phyloP scores from a whole-genome alignment of 1,140 invertebrate species.

The Neomicropteryx cornuta region DNA sequence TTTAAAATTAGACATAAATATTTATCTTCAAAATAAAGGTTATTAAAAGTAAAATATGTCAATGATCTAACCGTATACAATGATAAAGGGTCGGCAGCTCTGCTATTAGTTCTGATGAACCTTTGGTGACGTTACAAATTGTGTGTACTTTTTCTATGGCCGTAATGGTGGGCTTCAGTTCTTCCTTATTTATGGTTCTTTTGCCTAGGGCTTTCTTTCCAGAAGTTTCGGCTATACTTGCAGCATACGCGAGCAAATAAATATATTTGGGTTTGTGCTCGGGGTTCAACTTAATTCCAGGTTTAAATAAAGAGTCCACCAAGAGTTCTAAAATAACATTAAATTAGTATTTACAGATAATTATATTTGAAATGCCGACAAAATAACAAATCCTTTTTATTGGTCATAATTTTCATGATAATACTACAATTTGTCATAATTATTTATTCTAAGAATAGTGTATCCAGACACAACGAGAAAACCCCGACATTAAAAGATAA shows the following conservation, averaged over 20 bases:
- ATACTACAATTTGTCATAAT: not conserved
- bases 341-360: no score
- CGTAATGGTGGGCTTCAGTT: conserved; percentile 81
- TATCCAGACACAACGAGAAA: no score
- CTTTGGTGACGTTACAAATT: conserved; percentile 83
- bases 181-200: conserved; percentile 63
- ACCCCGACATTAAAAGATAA: no score
- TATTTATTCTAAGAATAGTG: not conserved
- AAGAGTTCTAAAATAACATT: conserved; percentile 63
- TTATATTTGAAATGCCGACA: no score
- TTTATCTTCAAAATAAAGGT: conserved; percentile 14
- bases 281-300: conserved; percentile 85
- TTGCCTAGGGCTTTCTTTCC: conserved; percentile 59
- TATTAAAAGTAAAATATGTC: not conserved
- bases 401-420: no score
- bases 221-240: conserved; percentile 77
- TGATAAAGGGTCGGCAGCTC: conserved; percentile 85
- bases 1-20: conserved; percentile 7
- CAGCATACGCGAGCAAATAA: conserved; percentile 87
- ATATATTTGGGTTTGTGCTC: conserved; percentile 98
- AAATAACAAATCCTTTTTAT: no score
- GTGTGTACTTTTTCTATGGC: conserved; percentile 91
- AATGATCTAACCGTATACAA: conserved; percentile 60
- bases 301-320: conserved; percentile 88
- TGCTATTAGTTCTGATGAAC: conserved; percentile 84